Evolutionary conservation across 2,797 vertebrate genomes (phyloP).

Genomic region (Malurus leucopterus): DNA sequence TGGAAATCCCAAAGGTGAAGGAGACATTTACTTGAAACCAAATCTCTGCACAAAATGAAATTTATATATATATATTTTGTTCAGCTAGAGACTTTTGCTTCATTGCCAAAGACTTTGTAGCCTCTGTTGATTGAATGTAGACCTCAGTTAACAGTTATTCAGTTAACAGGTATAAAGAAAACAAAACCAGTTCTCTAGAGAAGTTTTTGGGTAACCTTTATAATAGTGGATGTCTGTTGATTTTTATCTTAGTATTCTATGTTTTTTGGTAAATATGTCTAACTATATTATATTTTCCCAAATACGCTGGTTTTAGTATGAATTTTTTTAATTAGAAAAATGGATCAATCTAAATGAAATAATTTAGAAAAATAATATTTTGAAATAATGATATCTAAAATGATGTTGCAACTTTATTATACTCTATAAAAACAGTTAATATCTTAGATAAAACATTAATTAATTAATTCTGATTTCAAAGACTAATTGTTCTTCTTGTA

Average conservation of each 20-base stretch:
- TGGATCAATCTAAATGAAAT: neutral
- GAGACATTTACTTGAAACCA: constrained; percentile 10
- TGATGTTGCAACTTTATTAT: neutral
- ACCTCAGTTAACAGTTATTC: neutral
- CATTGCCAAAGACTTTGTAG: neutral
- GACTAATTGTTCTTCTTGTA: neutral
- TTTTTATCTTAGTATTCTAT: neutral
- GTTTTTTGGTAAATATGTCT: neutral
- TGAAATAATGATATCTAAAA: neutral
- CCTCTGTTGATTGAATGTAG: neutral
- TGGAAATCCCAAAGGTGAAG: constrained; percentile 29
- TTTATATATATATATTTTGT: neutral
- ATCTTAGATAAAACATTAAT: neutral
- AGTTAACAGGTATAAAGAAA: neutral
- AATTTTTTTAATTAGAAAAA: neutral
- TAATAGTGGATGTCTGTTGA: neutral
- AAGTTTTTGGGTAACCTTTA: neutral
- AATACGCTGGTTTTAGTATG: neutral
- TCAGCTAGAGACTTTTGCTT: neutral
- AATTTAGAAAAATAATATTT: neutral
- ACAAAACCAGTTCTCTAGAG: neutral
- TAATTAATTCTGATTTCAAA: neutral
- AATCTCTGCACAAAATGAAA: neutral
- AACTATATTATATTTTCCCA: neutral
- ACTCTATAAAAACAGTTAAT: neutral